Evolutionary conservation across 2,113 vertebrate genomes (phyloP).

Genomic region (Xiphophorus couchianus): DNA sequence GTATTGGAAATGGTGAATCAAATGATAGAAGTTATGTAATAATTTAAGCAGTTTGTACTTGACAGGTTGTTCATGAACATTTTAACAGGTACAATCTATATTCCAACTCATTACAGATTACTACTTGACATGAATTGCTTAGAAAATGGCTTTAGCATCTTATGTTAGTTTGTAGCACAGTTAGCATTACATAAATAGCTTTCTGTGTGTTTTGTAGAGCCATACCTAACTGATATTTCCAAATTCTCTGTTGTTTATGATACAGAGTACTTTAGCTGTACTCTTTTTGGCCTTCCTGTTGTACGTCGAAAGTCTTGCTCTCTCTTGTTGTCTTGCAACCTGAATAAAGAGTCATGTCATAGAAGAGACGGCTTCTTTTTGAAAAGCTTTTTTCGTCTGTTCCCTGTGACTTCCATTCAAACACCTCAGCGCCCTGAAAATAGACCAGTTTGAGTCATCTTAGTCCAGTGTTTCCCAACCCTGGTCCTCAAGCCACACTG

Average conservation of each 20-base stretch:
- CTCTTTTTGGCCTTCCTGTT: neutral
- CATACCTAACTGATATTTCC: neutral
- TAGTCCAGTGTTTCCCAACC: too few species aligned
- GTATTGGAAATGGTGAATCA: too few species aligned
- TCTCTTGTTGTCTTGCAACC: neutral
- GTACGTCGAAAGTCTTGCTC: neutral
- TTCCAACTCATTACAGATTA: neutral
- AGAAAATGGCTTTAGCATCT: neutral
- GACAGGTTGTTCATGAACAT: neutral
- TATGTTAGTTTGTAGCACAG: neutral
- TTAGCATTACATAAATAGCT: neutral
- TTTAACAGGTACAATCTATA: too few species aligned
- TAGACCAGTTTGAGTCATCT: too few species aligned
- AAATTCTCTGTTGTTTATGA: neutral
- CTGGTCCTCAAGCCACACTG: too few species aligned
- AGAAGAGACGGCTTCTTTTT: too few species aligned
- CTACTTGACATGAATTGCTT: too few species aligned
- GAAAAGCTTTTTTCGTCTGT: neutral
- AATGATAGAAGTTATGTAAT: too few species aligned
- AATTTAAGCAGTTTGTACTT: neutral
- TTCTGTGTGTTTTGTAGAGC: neutral
- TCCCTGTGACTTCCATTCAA: too few species aligned
- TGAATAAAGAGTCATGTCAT: neutral
- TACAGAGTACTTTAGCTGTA: neutral
- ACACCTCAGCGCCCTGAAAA: too few species aligned